Base-by-base conservation (phyloP, 2,113 vertebrate species). In the Pteronura brasiliensis region DNA sequence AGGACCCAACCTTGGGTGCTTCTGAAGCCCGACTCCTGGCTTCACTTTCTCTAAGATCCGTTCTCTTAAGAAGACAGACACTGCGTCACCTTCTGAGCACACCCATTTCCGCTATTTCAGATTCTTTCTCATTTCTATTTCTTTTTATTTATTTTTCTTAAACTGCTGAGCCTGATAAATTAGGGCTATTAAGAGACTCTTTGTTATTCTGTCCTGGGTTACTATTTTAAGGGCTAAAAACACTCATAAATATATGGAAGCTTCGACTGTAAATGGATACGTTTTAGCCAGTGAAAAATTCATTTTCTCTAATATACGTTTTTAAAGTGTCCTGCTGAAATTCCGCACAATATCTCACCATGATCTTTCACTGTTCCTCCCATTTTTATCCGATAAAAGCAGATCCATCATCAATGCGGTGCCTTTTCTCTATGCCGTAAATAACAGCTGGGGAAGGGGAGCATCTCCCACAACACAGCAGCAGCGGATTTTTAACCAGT, bases 171-270 rank as follows among this genome's bases (percentile, higher is more conserved):
- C 87, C 88, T 97, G 96, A 98, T 84, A 96, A 98, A 98, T 97
- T 94, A 96, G 95, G 52, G 84, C 93, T 96, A 91, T 98, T 96
- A 96, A 94, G 95, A 83, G 29, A 84, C 82, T 89, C 72, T 96
- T 96, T 97, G 87, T 95, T 98, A 98, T 97, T 98, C 88, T 96
- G 77, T 96, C 81, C 42, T 59, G 57, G 86, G 95, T 93, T 97
- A 96, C 97, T 94, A 91, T 98, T 96, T 97, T 97, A 89, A 97
- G 97, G 88, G 81, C 90, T 97, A 86, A 96, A 97, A 97, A 90
- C 79, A 90, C 88, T 97, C 97, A 97, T 98, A 97, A 98, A 97
- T 97, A 97, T 93, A 89, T 76, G 82, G 89, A 94, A 90, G 77
- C 47, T 94, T 52, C 0, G 1, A 90, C 90, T 96, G 81, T 96